These are phyloP conservation scores for Dryobotodes eremita DNA, from an alignment of 2,888 invertebrate genomes.

Conservation along the genomic window DNA sequence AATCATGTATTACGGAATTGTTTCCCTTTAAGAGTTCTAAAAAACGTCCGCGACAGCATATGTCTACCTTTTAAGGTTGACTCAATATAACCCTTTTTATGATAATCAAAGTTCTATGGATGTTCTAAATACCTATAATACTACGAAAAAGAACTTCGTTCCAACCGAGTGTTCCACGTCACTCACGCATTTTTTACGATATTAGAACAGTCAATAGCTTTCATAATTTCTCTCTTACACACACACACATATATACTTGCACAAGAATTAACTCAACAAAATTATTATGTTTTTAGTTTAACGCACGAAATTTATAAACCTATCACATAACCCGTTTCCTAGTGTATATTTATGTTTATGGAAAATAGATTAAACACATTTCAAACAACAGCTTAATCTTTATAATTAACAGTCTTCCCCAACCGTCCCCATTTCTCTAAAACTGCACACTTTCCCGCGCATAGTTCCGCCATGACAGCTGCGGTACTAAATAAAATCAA, in stretches of 20 bases:
- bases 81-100: no score
- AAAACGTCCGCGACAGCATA: no score
- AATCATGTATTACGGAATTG: no score
- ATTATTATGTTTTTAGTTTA: not conserved
- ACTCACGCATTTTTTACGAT: no score
- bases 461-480: slow-evolving; percentile 52
- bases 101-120: no score
- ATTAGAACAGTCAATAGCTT: not conserved
- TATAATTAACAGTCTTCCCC: not conserved
- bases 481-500: slow-evolving; percentile 64
- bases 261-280: not conserved
- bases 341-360: not conserved
- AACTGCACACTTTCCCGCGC: slow-evolving; percentile 31
- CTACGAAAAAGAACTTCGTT: no score
- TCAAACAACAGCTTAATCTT: not conserved
- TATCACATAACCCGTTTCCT: not conserved
- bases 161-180: no score
- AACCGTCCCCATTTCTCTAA: slow-evolving; percentile 40
- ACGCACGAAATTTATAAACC: not conserved
- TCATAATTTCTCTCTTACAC: not conserved
- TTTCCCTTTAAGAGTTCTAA: no score
- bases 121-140: no score
- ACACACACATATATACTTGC: no score
- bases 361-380: not conserved
- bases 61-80: no score